Percentiles rank a stretch among this genome's conserved stretches.
Conservation (phyloP, 2,888 invertebrate genomes). For the Parnassius smintheus region DNA sequence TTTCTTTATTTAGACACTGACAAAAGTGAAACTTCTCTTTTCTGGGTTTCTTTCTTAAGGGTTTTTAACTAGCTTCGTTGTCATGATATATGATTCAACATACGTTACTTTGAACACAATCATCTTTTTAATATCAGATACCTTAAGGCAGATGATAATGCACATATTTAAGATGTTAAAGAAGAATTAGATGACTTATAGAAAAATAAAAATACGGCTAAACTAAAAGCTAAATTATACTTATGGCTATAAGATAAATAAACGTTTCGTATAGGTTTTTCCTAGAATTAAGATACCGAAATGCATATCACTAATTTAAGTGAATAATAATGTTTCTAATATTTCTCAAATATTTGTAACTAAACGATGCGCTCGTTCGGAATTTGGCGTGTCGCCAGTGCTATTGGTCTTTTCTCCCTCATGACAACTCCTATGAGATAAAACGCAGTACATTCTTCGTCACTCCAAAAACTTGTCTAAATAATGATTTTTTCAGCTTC, state of each 20-base stretch:
- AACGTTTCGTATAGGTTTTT: background rate
- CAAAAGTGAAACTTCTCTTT: background rate
- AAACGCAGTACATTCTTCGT: slow-evolving; percentile 51
- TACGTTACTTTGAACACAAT: too few relatives aligned
- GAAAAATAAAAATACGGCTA: too few relatives aligned
- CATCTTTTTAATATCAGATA: too few relatives aligned
- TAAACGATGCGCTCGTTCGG: slow-evolving; percentile 67
- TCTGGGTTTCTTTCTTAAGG: background rate
- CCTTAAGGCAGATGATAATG: too few relatives aligned
- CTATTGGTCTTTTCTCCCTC: slow-evolving; percentile 69
- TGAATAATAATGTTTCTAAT: slow-evolving; percentile 46
- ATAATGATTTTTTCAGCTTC: slow-evolving; percentile 29
- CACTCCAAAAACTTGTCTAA: slow-evolving; percentile 31
- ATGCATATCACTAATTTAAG: slow-evolving; percentile 19
- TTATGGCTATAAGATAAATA: background rate
- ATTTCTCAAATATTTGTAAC: slow-evolving; percentile 69
- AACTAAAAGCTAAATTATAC: too few relatives aligned
- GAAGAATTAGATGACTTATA: too few relatives aligned
- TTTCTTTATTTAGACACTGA: background rate
- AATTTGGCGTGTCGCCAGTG: slow-evolving; percentile 72
- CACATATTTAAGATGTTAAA: too few relatives aligned
- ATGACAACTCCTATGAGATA: slow-evolving; percentile 65
- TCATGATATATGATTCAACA: too few relatives aligned
- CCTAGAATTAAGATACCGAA: background rate
- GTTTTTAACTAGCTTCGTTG: too few relatives aligned